Evolutionary conservation across 2,113 vertebrate genomes (phyloP).

Genomic region (Philantomba maxwellii): DNA sequence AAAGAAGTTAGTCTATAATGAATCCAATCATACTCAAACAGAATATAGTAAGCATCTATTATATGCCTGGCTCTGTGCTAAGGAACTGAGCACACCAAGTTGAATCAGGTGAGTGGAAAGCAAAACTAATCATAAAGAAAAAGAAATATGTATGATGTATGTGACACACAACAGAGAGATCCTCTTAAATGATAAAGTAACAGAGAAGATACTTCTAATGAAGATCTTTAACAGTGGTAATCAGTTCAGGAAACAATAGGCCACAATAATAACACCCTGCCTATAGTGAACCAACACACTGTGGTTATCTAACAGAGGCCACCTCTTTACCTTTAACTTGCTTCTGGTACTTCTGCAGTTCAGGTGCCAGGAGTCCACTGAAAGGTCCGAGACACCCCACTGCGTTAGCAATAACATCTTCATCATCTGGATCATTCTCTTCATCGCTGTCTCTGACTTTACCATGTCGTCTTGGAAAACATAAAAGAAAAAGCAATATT

Average conservation of each 20-base stretch:
- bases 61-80: background rate
- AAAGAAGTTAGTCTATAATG: background rate
- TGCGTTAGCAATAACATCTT: slow-evolving; percentile 87
- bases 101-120: background rate
- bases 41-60: background rate
- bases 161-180: background rate
- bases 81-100: background rate
- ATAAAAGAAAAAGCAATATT: slow-evolving; percentile 11
- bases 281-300: background rate
- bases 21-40: background rate
- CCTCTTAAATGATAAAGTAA: background rate
- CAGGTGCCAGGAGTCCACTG: slow-evolving; percentile 91
- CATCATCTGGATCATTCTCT: slow-evolving; percentile 92
- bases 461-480: slow-evolving; percentile 79
- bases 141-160: background rate
- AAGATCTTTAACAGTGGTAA: background rate
- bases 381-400: slow-evolving; percentile 95
- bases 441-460: slow-evolving; percentile 92
- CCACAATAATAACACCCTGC: background rate
- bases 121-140: background rate
- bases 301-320: background rate
- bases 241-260: background rate
- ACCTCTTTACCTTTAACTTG: slow-evolving; percentile 89
- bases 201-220: background rate
- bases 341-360: slow-evolving; percentile 93